Conservation (phyloP, 2,888 invertebrate species). For the Gymnocheta viridis region DNA sequence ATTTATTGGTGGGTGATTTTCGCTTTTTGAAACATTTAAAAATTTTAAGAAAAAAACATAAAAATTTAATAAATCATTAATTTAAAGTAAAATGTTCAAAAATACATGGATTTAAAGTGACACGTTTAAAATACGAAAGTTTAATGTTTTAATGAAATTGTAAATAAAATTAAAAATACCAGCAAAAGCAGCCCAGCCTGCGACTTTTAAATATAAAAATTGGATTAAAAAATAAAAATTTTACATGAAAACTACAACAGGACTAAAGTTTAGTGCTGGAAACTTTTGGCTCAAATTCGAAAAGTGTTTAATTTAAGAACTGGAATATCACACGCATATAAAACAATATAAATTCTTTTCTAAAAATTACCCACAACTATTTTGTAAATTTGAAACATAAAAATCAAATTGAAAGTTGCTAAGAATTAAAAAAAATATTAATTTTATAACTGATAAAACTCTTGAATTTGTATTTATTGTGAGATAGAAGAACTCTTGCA, state of each 20-base stretch:
- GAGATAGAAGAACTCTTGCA: too few species aligned
- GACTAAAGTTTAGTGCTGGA: not conserved
- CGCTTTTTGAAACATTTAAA: conserved; percentile 12
- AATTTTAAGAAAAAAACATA: conserved; percentile 7
- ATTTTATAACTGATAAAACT: not conserved
- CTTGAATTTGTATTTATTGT: not conserved
- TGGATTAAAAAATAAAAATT: not conserved
- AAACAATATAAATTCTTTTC: not conserved
- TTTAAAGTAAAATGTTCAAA: not conserved
- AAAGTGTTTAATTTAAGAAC: not conserved
- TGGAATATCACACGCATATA: not conserved
- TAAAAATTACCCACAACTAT: not conserved
- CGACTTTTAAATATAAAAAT: not conserved
- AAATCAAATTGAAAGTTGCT: not conserved
- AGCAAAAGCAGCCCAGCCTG: not conserved
- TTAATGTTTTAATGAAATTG: not conserved
- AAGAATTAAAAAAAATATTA: not conserved
- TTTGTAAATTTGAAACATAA: not conserved
- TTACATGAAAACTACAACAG: not conserved
- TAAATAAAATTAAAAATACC: not conserved
- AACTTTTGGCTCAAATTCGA: not conserved
- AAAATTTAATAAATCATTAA: not conserved
- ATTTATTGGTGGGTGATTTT: conserved; percentile 81
- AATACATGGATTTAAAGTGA: conserved; percentile 1
- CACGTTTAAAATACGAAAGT: not conserved